Evolutionary conservation across 2,797 vertebrate species (phyloP).

Genomic region (Micromesistius poutassou): DNA sequence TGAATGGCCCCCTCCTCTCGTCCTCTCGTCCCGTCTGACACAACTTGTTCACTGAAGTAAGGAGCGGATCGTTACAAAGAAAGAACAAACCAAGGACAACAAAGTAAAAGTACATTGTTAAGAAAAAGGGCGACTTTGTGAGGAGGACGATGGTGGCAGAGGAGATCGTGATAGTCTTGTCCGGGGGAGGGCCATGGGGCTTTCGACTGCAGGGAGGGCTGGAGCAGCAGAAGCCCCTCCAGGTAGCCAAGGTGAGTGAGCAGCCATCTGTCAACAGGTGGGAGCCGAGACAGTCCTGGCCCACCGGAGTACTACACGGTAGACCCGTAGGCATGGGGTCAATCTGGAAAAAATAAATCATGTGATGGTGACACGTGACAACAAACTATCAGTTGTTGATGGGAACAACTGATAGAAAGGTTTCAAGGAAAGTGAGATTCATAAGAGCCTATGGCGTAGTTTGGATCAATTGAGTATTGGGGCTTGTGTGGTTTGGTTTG

Average conservation of each 20-base stretch:
- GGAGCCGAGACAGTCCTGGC: not conserved
- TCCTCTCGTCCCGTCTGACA: not conserved
- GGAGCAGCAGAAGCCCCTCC: conserved; percentile 91
- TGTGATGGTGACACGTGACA: not conserved
- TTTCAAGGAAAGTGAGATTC: not conserved
- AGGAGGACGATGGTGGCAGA: conserved; percentile 83
- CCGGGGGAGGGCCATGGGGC: conserved; percentile 95
- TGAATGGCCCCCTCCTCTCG: conserved; percentile 54
- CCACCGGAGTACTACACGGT: not conserved
- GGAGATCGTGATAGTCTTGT: conserved; percentile 87
- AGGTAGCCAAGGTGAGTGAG: conserved; percentile 94
- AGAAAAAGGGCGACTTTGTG: not conserved
- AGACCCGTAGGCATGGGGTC: conserved; percentile 23
- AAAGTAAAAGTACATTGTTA: conserved; percentile 3
- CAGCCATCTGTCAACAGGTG: conserved; percentile 4
- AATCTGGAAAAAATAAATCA: not conserved
- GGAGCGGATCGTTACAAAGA: conserved; percentile 23
- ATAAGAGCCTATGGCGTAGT: not conserved
- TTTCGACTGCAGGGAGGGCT: conserved; percentile 95
- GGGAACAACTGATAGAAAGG: not conserved
- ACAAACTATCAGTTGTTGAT: no score
- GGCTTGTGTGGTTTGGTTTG: conserved; percentile 30
- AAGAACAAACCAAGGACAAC: conserved; percentile 35
- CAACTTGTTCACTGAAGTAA: conserved; percentile 22
- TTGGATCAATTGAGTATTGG: conserved; percentile 7